Percentiles rank a stretch among this genome's conserved stretches.
Evolutionary conservation across 2,888 invertebrate species (phyloP).

Genomic region (Laspeyria flexula): DNA sequence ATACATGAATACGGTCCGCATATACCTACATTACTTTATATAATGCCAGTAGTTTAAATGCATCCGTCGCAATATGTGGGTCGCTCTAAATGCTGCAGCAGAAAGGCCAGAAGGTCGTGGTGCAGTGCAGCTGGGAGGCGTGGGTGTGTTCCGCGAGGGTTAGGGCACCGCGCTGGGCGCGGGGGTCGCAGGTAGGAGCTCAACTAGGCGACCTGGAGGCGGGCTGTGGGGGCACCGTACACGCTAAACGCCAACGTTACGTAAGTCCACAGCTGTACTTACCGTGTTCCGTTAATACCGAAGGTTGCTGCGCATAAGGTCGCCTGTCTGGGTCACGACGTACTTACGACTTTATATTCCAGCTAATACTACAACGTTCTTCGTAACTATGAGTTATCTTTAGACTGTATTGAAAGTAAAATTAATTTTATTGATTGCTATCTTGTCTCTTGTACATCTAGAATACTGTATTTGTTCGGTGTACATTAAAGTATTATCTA

Average conservation of each 20-base stretch:
- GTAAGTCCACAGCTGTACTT: constrained; percentile 53
- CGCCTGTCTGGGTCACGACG: constrained; percentile 67
- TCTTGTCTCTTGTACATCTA: too few species aligned
- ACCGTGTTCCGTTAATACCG: constrained; percentile 69
- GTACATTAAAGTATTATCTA: too few species aligned
- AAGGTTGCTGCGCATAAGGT: constrained; percentile 78
- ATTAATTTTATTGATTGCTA: neutral
- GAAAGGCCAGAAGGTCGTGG: constrained; percentile 72
- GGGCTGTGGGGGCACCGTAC: constrained; percentile 34
- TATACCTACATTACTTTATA: neutral
- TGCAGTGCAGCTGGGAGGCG: constrained; percentile 68
- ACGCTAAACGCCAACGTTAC: constrained; percentile 44
- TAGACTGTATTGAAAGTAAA: constrained; percentile 17
- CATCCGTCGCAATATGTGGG: constrained; percentile 30
- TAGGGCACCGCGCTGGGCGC: constrained; percentile 31
- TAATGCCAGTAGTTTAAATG: neutral
- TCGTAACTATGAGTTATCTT: constrained; percentile 22
- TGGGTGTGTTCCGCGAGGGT: constrained; percentile 51
- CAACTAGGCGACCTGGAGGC: constrained; percentile 51
- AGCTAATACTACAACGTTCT: constrained; percentile 31
- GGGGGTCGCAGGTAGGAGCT: constrained; percentile 48
- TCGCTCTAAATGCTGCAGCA: constrained; percentile 40
- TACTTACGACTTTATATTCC: constrained; percentile 40
- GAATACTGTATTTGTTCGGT: too few species aligned
- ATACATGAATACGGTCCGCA: too few species aligned